phyloP scores from a whole-genome alignment of 2,113 vertebrate genomes.

The Phaethornis superciliosus region DNA sequence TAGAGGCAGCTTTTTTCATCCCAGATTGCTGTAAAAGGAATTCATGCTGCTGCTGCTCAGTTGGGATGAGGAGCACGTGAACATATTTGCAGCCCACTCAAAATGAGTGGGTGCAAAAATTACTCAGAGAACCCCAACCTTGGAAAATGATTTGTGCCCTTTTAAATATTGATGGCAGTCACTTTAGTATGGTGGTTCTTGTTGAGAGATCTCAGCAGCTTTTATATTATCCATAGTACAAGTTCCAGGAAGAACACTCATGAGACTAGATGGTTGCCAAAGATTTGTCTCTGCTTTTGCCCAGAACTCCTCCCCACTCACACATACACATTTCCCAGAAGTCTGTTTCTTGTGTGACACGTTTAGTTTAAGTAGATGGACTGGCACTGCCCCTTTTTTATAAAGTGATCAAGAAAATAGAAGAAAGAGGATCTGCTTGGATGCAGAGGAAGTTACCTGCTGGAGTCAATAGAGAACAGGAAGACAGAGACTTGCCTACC shows the following conservation, averaged over 20 bases:
- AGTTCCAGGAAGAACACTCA: not conserved
- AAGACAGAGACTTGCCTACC: not conserved
- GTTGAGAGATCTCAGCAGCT: not conserved
- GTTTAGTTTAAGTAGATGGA: not conserved
- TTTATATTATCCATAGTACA: not conserved
- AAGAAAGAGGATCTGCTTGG: not conserved
- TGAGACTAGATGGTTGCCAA: not conserved
- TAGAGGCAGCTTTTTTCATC: conserved; percentile 13
- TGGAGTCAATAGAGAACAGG: not conserved
- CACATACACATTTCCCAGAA: not conserved
- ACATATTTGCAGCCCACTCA: not conserved
- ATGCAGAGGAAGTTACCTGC: not conserved
- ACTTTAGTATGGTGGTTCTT: not conserved
- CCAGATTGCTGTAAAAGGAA: conserved; percentile 9
- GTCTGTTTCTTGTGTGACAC: rapidly evolving
- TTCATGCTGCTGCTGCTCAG: not conserved
- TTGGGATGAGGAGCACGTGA: not conserved
- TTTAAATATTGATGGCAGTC: conserved; percentile 22
- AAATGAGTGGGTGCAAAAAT: conserved; percentile 24
- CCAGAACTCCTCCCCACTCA: not conserved
- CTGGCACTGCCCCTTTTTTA: not conserved
- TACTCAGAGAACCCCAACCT: conserved; percentile 10
- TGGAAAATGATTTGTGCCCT: conserved; percentile 22
- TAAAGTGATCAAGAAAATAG: not conserved
- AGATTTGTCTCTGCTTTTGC: not conserved